Base-by-base conservation (phyloP, 2,888 invertebrate species). In the Polydesmus complanatus region DNA sequence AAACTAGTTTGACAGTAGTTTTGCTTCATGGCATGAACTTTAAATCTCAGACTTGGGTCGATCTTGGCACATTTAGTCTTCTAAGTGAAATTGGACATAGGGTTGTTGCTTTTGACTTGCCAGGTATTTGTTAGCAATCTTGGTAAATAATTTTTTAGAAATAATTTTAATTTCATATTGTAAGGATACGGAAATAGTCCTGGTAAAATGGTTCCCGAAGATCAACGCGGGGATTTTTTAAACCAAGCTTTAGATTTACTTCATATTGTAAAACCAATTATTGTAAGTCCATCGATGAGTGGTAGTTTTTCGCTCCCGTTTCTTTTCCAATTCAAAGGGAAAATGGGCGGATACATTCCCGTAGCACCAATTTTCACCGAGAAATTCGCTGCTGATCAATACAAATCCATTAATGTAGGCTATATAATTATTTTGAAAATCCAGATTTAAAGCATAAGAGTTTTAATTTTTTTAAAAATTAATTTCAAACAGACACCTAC, bases 201-300 rank as follows among this genome's bases (percentile, higher is more conserved):
- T 3, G 65, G 60, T 21, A 61, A 57, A 1, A 58, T 63, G 21
- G 63, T 65, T 25, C 37, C 64, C 54, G 64, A 55, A 58, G 64
- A 58, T 53, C 62, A 65, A 48, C 61, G 58, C 50, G 70, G 61
- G 5, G 63, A 66, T 3, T 74, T 74, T 62, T 61, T 75, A 49
- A 67, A 66, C 18, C 65, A 68, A 1, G 61, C 75, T 8, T 67
- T 76, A 2, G 58, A 63, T 5, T 62, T 62, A 2, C 61, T 74
- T 21, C 63, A 68, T 1, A 61, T 76, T 61, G 64, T 64, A 1
- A 61, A 65, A 18, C 72, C 75, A 3, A 72, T 78, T 2, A 66
- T 78, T 21, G 70, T 78, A 2, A 73, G 74, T 53, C 78, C 78
- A 0, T 78, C 78, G 1, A 75, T 77, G 75, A 76, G 76, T 66